Evolutionary conservation across 2,113 vertebrate genomes (phyloP), one percentile per base, ranked within the genome.

Genomic region (Origma solitaria): DNA sequence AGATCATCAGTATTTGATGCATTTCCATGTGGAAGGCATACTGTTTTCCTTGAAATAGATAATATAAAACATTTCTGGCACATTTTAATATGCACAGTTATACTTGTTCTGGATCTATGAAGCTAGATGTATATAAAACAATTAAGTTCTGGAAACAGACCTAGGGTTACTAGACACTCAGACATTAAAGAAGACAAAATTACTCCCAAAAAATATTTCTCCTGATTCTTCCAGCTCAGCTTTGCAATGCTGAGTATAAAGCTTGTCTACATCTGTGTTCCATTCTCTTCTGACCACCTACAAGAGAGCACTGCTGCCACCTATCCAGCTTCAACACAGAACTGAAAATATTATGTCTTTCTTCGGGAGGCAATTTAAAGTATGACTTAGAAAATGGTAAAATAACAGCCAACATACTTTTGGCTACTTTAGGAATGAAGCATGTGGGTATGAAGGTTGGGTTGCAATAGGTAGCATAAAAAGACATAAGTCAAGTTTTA

Each of bases 241-340:
- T 86, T 87, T 11, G 3, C 45, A 76, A 85, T 1, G 13, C 49
- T 49, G 28, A 69, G 60, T 21, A 57, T 16, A 80, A 76, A 49
- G 30, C 35, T 33, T 62, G 15, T 11, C 33, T 66, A 25, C 18
- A 24, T 70, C 19, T 66, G 45, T 6, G 13, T 51, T 82, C 37
- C 58, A 50, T 7, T 65, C 42, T 80, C 81, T 94, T 51, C 62
- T 47, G 14, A 73, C 58, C 8, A 66, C 8, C 21, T 4, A 1
- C 50, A 58, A 82, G 92, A 79, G 15, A 91, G 58, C 77, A 85
- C 51, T 86, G 79, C 91, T 94, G 90, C 79, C 92, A 92, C 35
- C 64, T 91, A 93, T 9, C 27, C 70, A 72, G n/a, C 65, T 70
- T 33, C 33, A 77, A 47, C 38, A 62, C 6, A 35, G 18, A 64